Base-by-base conservation (phyloP, 2,797 vertebrate species). In the Salarias fasciatus region DNA sequence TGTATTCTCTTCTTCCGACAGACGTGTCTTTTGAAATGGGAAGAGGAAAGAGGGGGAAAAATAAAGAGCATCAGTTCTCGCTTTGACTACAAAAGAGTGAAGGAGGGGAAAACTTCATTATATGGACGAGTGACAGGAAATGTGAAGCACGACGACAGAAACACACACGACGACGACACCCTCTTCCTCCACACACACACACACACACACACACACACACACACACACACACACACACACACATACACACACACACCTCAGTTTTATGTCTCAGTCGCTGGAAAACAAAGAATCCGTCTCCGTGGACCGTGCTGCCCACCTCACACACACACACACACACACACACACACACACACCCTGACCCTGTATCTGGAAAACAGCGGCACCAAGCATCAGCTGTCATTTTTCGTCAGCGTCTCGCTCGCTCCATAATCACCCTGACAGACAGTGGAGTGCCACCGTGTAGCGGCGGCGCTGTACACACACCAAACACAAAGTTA, bases 21-120 rank as follows among this genome's bases (percentile, higher is more conserved):
- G 84, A 79, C 77, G 53, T 69, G 58, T 82, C 79, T 85, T 89
- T 89, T 90, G 85, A 89, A 86, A 86, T 52, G 18, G 68, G 55
- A 35, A 78, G 80, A 82, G 83, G 63, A 78, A 85, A 78, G 72
- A 60, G 44, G 56, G 67, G 59, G 52, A 11, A 70, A 68, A 75
- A 78, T 85, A 58, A 74, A 75, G 82, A 69, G 69, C 81, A 88
- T 89, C 83, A 82, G 62, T 86, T 85, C 67, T 75, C 70, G 84
- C 77, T 82, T 82, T 72, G 76, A 88, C 86, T 86, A 89, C 89
- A 89, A 89, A 91, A 80, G 75, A 75, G 61, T 54, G 75, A 61
- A 78, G 72, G 63, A 74, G 61, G 69, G 71, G 82, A 72, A 83
- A 89, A 88, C 82, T 88, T 90, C 79, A 91, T 91, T 87, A 89